A percentile compares a stretch with the other conserved stretches of the same genome.
Evolutionary conservation across 2,888 invertebrate species (phyloP).

Genomic region (Cantharis nigra): DNA sequence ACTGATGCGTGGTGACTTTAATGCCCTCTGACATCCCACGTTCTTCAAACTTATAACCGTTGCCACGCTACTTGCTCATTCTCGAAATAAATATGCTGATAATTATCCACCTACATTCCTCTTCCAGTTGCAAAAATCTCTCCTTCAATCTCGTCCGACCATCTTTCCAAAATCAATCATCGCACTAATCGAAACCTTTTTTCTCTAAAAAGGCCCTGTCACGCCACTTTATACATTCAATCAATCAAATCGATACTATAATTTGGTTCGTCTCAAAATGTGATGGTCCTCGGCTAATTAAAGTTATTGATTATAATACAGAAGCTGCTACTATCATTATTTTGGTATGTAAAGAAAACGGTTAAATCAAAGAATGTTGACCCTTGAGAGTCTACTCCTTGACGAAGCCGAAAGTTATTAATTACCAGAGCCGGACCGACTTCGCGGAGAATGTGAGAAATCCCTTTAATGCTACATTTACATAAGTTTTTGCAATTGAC

Average conservation of each 20-base stretch:
- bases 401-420: constrained; percentile 23
- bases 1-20: constrained; percentile 51
- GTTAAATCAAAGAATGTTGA: constrained; percentile 31
- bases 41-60: constrained; percentile 48
- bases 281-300: constrained; percentile 29
- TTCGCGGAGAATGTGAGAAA: too few species aligned
- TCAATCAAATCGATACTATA: constrained; percentile 2
- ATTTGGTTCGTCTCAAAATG: neutral
- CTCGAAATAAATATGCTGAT: constrained; percentile 18
- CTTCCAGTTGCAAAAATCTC: neutral
- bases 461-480: too few species aligned
- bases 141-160: neutral
- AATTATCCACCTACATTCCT: constrained; percentile 14
- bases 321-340: constrained; percentile 30
- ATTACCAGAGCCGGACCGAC: constrained; percentile 7
- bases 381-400: constrained; percentile 17
- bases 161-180: constrained; percentile 5
- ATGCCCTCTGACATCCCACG: constrained; percentile 51
- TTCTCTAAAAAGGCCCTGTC: neutral
- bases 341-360: constrained; percentile 29
- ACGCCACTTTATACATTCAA: neutral
- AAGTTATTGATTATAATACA: constrained; percentile 34
- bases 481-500: too few species aligned
- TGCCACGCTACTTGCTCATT: constrained; percentile 50
- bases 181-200: neutral